Evolutionary conservation across 2,113 vertebrate species (phyloP).

Genomic region (Candoia aspera): DNA sequence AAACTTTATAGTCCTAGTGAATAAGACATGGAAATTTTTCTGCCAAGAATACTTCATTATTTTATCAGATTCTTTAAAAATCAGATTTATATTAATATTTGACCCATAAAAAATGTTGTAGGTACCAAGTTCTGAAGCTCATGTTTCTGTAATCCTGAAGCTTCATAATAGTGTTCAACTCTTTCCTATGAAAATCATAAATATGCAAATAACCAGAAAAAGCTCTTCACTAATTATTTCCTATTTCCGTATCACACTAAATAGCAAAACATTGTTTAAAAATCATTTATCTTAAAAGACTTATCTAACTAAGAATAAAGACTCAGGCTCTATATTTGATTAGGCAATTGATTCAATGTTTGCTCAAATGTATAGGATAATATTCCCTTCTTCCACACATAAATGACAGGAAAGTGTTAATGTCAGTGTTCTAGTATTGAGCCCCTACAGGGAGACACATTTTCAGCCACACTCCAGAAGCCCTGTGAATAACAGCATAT

Average conservation of each 20-base stretch:
- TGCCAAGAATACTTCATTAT: neutral
- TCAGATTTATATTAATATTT: neutral
- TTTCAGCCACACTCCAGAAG: slow-evolving; percentile 44
- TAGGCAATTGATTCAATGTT: slow-evolving; percentile 26
- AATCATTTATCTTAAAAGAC: slow-evolving; percentile 21
- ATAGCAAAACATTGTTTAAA: neutral
- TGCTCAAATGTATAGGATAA: neutral
- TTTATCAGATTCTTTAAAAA: neutral
- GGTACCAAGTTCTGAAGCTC: neutral
- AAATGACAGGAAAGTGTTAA: slow-evolving; percentile 49
- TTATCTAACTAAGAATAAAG: slow-evolving; percentile 24
- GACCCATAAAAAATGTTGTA: neutral
- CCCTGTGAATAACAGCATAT: slow-evolving; percentile 40
- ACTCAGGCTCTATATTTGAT: neutral
- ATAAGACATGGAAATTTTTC: neutral
- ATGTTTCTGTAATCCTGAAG: neutral
- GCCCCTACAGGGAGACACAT: slow-evolving; percentile 36
- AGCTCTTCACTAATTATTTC: slow-evolving; percentile 16
- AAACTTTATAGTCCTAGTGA: neutral
- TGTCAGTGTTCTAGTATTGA: slow-evolving; percentile 40
- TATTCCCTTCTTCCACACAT: slow-evolving; percentile 2
- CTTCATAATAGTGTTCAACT: slow-evolving; percentile 13
- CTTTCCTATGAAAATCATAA: neutral
- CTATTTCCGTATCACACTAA: slow-evolving; percentile 31
- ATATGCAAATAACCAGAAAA: slow-evolving; percentile 16